Base-by-base conservation (phyloP, 1,140 invertebrate genomes). In the Diorhabda elongata region DNA sequence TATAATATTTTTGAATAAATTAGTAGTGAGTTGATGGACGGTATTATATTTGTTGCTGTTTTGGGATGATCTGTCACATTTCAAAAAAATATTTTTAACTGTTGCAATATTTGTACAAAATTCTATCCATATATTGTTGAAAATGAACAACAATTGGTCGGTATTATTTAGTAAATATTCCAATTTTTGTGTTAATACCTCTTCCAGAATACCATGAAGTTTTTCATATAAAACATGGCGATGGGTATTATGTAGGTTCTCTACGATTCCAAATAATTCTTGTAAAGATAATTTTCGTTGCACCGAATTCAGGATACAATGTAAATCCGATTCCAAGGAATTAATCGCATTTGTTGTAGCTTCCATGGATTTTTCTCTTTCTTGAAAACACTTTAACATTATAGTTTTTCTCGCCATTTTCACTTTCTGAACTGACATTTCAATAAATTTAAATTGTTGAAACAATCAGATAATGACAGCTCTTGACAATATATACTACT, bases 31-130 rank as follows among this genome's bases (percentile, higher is more conserved):
- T 69, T 77, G 79, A 69, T 71, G 70, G 44, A 77, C 71, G 70
- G 74, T 73, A 69, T 74, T 67, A 67, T 69, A 72, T 58, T 73
- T 69, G 52, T 69, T 66, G 26, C 64, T 69, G 42, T 69, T 68
- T 58, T 69, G 64, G 26, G 26, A 26, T 3, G 64, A 98, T 76
- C 96, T 87, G 83, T 98, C 96, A 72, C 98, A 86, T 80, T 95
- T 97, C 61, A 98, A 85, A 84, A 98, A 99, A 81, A 99, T 98
- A 84, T 95, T 97, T 70, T 96, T 87, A 73, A 98, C 96, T 92
- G 98, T 96, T 64, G 95, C 95, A 93, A 98, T 97, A 82, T 98
- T 96, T 69, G 91, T 87, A 81, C 95, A 98, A 80, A 97, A 96
- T 1, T 91, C 89, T 69, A 92, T 87, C 96, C 97, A 98, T 82